A percentile compares a stretch with the other conserved stretches of the same genome.
phyloP scores from a whole-genome alignment of 2,797 vertebrate genomes.

The Scolopax bukidnonensis region DNA sequence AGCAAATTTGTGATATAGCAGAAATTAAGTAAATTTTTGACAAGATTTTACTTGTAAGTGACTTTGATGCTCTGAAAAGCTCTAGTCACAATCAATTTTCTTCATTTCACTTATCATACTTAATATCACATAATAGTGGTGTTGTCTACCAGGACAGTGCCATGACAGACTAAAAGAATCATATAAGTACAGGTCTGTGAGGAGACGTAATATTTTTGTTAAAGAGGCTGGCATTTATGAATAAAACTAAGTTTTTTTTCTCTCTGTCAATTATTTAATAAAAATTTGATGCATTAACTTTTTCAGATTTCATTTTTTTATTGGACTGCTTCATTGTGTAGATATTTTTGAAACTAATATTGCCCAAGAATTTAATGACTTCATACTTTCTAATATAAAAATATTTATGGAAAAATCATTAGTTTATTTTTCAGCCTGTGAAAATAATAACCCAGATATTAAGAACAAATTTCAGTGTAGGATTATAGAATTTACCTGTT shows the following conservation, averaged over 20 bases:
- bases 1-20: not conserved
- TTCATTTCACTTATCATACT: not conserved
- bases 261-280: not conserved
- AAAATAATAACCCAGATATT: not conserved
- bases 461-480: not conserved
- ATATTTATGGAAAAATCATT: not conserved
- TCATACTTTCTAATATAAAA: not conserved
- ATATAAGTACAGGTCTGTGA: not conserved
- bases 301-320: not conserved
- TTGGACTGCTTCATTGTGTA: not conserved
- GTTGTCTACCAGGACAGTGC: not conserved
- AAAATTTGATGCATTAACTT: not conserved
- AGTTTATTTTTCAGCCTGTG: not conserved
- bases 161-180: not conserved
- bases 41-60: slow-evolving; percentile 24
- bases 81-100: not conserved
- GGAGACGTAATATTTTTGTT: not conserved
- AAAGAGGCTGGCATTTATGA: not conserved
- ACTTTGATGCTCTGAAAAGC: not conserved
- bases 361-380: not conserved
- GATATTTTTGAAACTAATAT: not conserved
- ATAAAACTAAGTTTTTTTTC: not conserved
- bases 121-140: not conserved
- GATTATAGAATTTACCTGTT: not conserved
- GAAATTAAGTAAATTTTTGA: slow-evolving; percentile 9